Base-by-base conservation (phyloP, 2,797 vertebrate species). In the Sylvia borin region DNA sequence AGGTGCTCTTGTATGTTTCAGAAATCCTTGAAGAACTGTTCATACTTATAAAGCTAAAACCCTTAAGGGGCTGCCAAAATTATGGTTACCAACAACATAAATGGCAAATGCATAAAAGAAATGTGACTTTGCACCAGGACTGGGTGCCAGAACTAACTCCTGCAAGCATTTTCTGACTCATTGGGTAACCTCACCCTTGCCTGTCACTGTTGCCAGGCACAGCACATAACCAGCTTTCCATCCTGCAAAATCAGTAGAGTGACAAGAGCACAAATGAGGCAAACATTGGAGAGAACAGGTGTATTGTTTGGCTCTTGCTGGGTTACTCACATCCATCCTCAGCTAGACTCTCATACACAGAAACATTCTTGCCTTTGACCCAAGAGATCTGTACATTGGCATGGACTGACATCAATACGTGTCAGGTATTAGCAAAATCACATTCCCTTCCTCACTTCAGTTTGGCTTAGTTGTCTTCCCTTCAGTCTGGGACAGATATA, bases 321-420 rank as follows among this genome's bases (percentile, higher is more conserved):
- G 24, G 14, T 70, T 73, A n/a, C 10, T 51, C 40, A 50, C 29
- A 70, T 88, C 51, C 55, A 61, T 21, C 32, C 61, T 86, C 57
- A 88, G 21, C 70, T 32, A 50, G 25, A 42, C 18, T 73, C 11
- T 58, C 16, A 26, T 1, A 26, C 5, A 14, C 2, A 17, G 18
- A 50, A 88, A 24, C 12, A 34, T 36, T 17, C 26, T n/a, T 77
- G 18, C 10, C 53, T 90, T 58, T 71, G 45, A 81, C 61, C 29
- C 45, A 57, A 67, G 57, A 84, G 43, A 36, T 34, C 32, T 36
- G 13, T 54, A 54, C 20, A 3, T 26, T 53, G n/a, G 19, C 67
- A 24, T 19, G 48, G 38, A 71, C 5, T 0, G 0, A n/a, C 43
- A 54, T 54, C 10, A 51, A 1, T 32, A 43, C 7, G 4, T 66